Conservation (phyloP, 2,888 invertebrate species). For the Branchipolynoe longqiensis region DNA sequence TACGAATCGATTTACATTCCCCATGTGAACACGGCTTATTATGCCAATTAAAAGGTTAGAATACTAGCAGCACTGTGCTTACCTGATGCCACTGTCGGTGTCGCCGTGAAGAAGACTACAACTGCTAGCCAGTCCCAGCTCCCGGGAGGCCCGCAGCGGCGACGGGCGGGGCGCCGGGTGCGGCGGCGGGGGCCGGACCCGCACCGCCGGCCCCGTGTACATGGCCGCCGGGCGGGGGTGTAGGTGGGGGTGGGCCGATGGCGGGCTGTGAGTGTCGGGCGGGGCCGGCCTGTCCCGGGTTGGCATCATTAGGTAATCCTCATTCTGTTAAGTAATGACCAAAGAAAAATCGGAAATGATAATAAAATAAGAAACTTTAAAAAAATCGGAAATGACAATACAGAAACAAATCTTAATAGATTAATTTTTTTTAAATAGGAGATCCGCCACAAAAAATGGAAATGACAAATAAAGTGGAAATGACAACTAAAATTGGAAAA, state of each 20-base stretch:
- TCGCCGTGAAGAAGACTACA: conserved; percentile 42
- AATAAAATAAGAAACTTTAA: too few species aligned
- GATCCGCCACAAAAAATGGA: too few species aligned
- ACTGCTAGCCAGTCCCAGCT: conserved; percentile 12
- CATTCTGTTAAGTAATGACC: conserved; percentile 7
- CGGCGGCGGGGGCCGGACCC: background rate
- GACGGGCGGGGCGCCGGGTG: too few species aligned
- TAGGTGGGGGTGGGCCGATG: too few species aligned
- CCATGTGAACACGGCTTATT: too few species aligned
- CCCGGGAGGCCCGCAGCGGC: conserved; percentile 37
- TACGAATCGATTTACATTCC: too few species aligned
- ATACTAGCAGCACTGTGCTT: background rate
- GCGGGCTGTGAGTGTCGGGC: conserved; percentile 27
- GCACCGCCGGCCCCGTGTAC: background rate
- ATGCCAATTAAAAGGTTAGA: background rate
- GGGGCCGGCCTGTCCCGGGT: conserved; percentile 9
- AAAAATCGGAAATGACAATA: too few species aligned
- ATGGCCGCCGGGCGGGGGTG: background rate
- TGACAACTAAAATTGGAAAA: too few species aligned
- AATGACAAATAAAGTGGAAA: too few species aligned
- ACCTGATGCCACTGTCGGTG: conserved; percentile 59
- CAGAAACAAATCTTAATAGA: too few species aligned
- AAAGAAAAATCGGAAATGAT: too few species aligned
- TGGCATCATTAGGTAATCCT: conserved; percentile 26
- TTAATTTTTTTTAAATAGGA: too few species aligned